These are phyloP conservation scores for Sesia bembeciformis DNA, from an alignment of 2,888 invertebrate genomes.

Conservation along the genomic window DNA sequence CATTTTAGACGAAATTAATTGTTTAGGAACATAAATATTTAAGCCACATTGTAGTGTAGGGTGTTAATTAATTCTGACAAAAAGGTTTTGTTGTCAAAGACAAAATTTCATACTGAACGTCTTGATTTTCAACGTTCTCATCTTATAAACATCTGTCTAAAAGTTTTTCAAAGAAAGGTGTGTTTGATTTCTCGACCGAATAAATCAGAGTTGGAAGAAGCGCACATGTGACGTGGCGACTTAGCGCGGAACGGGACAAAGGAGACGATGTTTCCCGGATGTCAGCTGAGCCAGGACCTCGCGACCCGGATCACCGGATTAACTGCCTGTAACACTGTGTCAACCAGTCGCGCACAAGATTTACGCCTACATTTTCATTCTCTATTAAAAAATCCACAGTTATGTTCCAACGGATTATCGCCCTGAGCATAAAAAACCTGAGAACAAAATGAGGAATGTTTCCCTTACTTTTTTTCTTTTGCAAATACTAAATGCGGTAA, in stretches of 20 bases:
- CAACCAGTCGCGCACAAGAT: conserved; percentile 56
- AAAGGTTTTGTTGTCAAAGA: too few species aligned
- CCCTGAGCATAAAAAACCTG: not conserved
- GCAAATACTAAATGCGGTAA: not conserved
- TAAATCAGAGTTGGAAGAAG: conserved; percentile 11
- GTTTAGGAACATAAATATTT: too few species aligned
- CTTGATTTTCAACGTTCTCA: too few species aligned
- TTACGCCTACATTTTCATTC: conserved; percentile 55
- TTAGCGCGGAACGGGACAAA: conserved; percentile 37
- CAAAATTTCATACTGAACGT: too few species aligned
- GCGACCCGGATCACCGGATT: conserved; percentile 62
- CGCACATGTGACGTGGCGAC: conserved; percentile 39
- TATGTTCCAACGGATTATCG: not conserved
- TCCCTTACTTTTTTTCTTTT: not conserved
- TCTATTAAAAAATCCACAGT: conserved; percentile 29
- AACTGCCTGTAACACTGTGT: conserved; percentile 65
- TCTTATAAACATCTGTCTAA: conserved; percentile 1
- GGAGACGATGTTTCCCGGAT: conserved; percentile 34
- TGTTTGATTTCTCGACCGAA: conserved; percentile 4
- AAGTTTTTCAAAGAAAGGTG: not conserved
- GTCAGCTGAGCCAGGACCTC: conserved; percentile 44
- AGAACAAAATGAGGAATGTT: not conserved
- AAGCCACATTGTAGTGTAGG: too few species aligned
- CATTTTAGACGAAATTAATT: too few species aligned
- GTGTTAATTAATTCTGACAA: too few species aligned